Conservation (phyloP, 2,888 invertebrate species). For the Bimastos eiseni region DNA sequence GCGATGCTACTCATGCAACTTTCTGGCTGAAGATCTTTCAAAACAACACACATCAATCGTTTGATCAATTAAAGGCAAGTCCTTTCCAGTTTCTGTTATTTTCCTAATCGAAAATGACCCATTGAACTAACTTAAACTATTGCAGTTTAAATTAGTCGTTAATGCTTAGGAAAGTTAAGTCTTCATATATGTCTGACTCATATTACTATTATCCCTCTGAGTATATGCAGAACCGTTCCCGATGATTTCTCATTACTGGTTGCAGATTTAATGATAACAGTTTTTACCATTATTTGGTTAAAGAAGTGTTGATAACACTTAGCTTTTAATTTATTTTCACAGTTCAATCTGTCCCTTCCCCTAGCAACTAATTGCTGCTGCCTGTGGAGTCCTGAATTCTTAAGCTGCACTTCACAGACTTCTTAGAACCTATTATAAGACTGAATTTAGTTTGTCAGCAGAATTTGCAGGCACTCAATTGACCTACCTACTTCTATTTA, state of each 20-base stretch:
- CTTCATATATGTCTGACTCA: not conserved
- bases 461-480: not conserved
- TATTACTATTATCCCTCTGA: not conserved
- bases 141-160: not conserved
- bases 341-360: not conserved
- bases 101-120: not conserved
- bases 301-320: not conserved
- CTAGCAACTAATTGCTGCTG: not conserved
- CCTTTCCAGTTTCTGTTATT: not conserved
- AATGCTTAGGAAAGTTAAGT: not conserved
- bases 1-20: not conserved
- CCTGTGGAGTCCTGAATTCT: not conserved
- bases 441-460: not conserved
- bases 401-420: not conserved
- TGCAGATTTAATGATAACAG: not conserved
- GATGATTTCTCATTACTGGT: not conserved
- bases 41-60: not conserved
- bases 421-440: not conserved
- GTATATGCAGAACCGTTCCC: not conserved
- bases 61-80: not conserved
- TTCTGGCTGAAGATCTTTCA: not conserved
- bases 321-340: not conserved
- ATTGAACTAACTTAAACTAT: not conserved
- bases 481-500: not conserved
- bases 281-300: not conserved